Evolutionary conservation across 2,797 vertebrate genomes (phyloP).

Genomic region (Galagoides demidoff): DNA sequence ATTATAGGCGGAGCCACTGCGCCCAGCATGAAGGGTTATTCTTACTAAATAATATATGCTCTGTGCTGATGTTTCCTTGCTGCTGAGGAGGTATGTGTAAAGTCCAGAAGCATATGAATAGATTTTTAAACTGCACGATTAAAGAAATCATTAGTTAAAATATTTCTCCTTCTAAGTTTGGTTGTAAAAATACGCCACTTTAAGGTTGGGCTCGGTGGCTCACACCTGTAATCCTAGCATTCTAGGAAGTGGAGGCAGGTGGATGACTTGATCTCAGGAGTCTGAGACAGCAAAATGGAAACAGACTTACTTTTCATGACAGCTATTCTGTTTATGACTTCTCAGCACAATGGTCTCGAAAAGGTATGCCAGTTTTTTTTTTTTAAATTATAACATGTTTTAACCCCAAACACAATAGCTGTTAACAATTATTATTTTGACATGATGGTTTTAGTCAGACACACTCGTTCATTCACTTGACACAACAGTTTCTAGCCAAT

Average conservation of each 20-base stretch:
- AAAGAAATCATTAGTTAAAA: constrained; percentile 8
- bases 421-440: not conserved
- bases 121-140: not conserved
- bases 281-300: not conserved
- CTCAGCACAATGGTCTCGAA: not conserved
- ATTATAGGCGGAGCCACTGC: no score
- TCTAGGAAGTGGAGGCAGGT: no score
- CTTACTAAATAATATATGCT: not conserved
- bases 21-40: not conserved
- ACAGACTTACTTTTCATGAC: not conserved
- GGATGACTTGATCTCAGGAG: no score
- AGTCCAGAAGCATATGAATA: not conserved
- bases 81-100: not conserved
- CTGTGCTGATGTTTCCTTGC: not conserved
- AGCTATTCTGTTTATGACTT: not conserved
- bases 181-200: not conserved
- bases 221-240: no score
- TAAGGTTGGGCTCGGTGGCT: not conserved
- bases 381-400: not conserved
- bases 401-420: not conserved
- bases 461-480: not conserved
- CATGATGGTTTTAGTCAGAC: not conserved
- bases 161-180: constrained; percentile 1
- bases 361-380: not conserved
- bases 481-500: not conserved